phyloP scores from a whole-genome alignment of 2,113 vertebrate genomes.

The Rhadina sibilatrix region DNA sequence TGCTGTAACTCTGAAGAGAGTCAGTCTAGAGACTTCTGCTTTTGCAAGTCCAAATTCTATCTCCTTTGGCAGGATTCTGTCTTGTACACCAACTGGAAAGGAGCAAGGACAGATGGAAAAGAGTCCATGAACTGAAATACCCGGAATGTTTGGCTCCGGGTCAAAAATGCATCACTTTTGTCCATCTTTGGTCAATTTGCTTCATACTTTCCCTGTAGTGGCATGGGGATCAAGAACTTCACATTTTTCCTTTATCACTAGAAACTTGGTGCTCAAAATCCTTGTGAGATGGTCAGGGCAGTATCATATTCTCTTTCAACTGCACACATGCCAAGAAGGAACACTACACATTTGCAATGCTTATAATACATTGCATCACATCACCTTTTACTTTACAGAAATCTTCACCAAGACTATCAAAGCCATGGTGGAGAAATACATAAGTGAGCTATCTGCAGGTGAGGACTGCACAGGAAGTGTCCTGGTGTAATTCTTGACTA shows the following conservation, averaged over 20 bases:
- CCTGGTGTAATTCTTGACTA: background rate
- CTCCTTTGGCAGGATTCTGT: background rate
- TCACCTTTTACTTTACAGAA: background rate
- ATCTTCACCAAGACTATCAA: background rate
- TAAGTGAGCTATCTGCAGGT: background rate
- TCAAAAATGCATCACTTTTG: background rate
- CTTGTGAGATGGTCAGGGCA: background rate
- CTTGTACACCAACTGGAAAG: background rate
- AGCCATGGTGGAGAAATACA: background rate
- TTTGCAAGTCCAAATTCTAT: background rate
- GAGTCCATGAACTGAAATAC: background rate
- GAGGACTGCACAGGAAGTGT: background rate
- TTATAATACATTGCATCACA: background rate
- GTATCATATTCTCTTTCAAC: background rate
- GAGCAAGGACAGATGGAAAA: conserved; percentile 18
- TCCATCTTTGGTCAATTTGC: background rate
- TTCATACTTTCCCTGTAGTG: background rate
- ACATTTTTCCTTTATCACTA: background rate
- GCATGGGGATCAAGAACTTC: background rate
- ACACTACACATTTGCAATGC: background rate
- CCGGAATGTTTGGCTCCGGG: background rate
- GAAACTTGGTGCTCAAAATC: background rate
- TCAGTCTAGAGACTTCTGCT: background rate
- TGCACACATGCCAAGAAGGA: background rate
- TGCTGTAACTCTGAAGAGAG: background rate